Conservation (phyloP, 2,888 invertebrate genomes). For the Archips crataeganus region DNA sequence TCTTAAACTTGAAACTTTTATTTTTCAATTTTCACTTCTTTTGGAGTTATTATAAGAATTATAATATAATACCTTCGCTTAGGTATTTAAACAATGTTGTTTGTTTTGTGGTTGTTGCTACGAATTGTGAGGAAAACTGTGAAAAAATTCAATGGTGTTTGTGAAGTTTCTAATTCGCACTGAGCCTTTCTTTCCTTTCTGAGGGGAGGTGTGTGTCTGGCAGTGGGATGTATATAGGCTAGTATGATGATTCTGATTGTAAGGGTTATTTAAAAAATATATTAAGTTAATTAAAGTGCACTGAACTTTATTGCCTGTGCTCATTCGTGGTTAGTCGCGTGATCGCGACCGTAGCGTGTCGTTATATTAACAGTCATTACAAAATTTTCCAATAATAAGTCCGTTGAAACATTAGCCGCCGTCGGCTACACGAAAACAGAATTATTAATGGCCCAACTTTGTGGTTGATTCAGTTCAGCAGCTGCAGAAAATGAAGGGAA, state of each 20-base stretch:
- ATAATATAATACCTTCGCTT: too few relatives aligned
- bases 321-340: constrained; percentile 68
- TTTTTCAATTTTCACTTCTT: too few relatives aligned
- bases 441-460: constrained; percentile 81
- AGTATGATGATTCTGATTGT: neutral
- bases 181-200: too few relatives aligned
- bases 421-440: constrained; percentile 77
- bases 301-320: constrained; percentile 63
- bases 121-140: too few relatives aligned
- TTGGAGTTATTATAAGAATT: too few relatives aligned
- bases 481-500: constrained; percentile 72
- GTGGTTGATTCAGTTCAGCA: constrained; percentile 70
- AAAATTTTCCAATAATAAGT: constrained; percentile 82
- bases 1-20: too few relatives aligned
- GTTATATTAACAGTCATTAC: constrained; percentile 81
- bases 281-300: constrained; percentile 52
- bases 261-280: neutral
- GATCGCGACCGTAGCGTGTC: constrained; percentile 70
- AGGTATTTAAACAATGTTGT: too few relatives aligned
- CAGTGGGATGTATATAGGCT: too few relatives aligned
- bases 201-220: too few relatives aligned
- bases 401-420: constrained; percentile 73
- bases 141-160: too few relatives aligned
- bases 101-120: too few relatives aligned
- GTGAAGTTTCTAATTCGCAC: too few relatives aligned